Evolutionary conservation across 1,140 invertebrate species (phyloP).

Genomic region (Mercenaria mercenaria): DNA sequence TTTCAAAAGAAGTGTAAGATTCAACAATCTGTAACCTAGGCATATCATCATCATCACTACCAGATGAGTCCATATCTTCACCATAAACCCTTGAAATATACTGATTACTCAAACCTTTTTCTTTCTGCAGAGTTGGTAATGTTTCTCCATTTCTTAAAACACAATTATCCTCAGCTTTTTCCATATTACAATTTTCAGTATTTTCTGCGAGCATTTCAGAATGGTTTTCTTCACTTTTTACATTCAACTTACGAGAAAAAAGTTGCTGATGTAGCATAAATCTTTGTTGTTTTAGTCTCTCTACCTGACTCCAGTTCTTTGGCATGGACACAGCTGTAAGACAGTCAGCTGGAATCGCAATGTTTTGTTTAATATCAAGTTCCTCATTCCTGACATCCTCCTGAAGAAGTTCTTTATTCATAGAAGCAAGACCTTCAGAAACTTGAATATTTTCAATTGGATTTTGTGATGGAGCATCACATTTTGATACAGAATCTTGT

Average conservation of each 20-base stretch:
- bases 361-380: neutral
- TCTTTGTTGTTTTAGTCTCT: constrained; percentile 42
- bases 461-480: neutral
- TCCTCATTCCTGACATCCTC: neutral
- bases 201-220: neutral
- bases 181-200: neutral
- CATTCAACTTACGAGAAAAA: neutral
- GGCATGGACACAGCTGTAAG: constrained; percentile 20
- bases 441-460: neutral
- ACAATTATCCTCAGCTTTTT: neutral
- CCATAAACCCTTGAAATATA: neutral
- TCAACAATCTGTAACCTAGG: constrained; percentile 12
- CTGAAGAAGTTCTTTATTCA: neutral
- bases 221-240: neutral
- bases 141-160: neutral
- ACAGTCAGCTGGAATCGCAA: neutral
- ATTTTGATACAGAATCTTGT: neutral
- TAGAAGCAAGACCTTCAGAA: neutral
- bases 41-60: neutral
- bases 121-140: neutral
- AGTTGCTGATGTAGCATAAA: constrained; percentile 30
- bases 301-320: constrained; percentile 46
- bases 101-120: neutral
- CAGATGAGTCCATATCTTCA: neutral
- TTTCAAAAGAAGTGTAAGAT: neutral